Evolutionary conservation across 1,140 invertebrate genomes (phyloP), one percentile per base, ranked within the genome.

Genomic region (silkworm (Bombyx mori)): DNA sequence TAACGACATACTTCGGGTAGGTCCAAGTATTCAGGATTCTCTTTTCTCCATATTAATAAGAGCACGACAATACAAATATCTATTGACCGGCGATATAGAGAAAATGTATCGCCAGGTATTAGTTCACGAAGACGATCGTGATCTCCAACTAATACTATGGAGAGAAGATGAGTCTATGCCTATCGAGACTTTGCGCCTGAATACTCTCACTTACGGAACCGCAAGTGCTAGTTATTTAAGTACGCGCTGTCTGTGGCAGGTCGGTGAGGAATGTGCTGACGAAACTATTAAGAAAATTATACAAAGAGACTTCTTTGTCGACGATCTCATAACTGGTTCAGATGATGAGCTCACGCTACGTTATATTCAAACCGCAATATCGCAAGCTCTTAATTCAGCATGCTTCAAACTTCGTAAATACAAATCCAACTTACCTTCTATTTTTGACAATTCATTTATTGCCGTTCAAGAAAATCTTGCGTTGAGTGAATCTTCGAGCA

Each of bases 31-130:
- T 22, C 63, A 62, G 22, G 58, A 60, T 12, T 57, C 61, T 52
- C 48, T 88, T 7, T 58, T 74, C 18, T 57, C 64, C 6, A 72
- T 85, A 52, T 42, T 88, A 6, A 10, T 82, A 0, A 60, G 79
- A 10, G 87, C 86, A 61, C 56, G 82, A 56, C 53, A 59, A 54
- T 63, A 79, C 64, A 57, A 50, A 48, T 62, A 66, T 48, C 43
- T 71, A 61, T 18, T 88, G 9, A 56, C 68, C 4, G 73, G 69
- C 0, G 85, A 88, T 57, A 71, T 86, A 8, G 64, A 52, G 35
- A 35, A 52, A 52, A 52, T 52, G 51, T 52, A 52, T 35, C 18
- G 51, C 10, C 6, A 52, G 42, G 22, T 52, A 3, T 10, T 7
- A 43, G 51, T 52, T 22, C 22, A 52, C 42, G 35, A 52, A 52